Conservation (phyloP, 2,888 invertebrate genomes). For the Hipparchia semele region DNA sequence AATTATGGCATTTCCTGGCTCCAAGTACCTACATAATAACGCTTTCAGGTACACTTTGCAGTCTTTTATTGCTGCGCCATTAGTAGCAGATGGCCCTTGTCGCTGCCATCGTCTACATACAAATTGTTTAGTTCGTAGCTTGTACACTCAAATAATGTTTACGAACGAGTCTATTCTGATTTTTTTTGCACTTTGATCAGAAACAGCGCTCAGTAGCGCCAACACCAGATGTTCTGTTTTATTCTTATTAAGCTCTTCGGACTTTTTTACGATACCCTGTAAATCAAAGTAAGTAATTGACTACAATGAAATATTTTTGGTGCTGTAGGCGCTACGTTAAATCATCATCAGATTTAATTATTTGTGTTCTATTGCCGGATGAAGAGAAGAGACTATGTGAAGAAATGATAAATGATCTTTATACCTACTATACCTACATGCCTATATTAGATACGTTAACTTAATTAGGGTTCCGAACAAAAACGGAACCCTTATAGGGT, state of each 20-base stretch:
- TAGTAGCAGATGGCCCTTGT: slow-evolving; percentile 16
- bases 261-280: slow-evolving; percentile 19
- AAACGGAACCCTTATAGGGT: too few relatives aligned
- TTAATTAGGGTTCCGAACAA: too few relatives aligned
- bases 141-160: slow-evolving; percentile 30
- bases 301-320: slow-evolving; percentile 4
- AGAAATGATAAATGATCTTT: too few relatives aligned
- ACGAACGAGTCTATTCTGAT: slow-evolving; percentile 25
- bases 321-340: background rate
- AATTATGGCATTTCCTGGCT: background rate
- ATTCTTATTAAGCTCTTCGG: background rate
- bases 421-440: too few relatives aligned
- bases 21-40: background rate
- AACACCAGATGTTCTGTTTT: slow-evolving; percentile 35
- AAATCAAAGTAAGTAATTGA: slow-evolving; percentile 22
- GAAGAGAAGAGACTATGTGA: too few relatives aligned
- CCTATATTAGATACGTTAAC: too few relatives aligned
- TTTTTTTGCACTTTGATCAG: slow-evolving; percentile 38
- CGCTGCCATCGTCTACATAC: background rate
- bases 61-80: slow-evolving; percentile 5
- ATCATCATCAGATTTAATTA: too few relatives aligned
- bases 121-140: slow-evolving; percentile 6
- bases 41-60: background rate
- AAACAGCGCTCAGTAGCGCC: slow-evolving; percentile 23
- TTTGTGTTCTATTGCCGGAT: too few relatives aligned